A percentile compares a stretch with the other conserved stretches of the same genome.
These are phyloP conservation scores for Pituophis catenifer DNA, from an alignment of 2,113 vertebrate genomes.

Conservation along the genomic window DNA sequence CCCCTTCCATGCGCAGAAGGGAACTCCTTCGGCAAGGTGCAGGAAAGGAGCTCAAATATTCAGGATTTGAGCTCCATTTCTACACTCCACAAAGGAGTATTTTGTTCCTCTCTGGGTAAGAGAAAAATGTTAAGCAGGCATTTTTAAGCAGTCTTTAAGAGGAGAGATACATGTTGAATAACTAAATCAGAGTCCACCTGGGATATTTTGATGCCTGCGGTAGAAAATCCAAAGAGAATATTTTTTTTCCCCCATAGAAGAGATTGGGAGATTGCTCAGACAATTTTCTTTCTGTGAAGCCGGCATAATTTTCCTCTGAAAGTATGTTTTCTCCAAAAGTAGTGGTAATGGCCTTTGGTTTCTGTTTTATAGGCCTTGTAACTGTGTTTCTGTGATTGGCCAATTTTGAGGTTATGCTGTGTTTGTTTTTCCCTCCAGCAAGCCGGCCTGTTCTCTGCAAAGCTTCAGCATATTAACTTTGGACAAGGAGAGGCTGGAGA, in stretches of 20 bases:
- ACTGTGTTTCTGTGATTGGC: neutral
- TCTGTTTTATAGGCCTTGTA: neutral
- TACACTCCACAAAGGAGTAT: neutral
- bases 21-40: neutral
- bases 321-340: neutral
- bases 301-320: neutral
- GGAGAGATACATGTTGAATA: neutral
- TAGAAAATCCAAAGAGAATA: neutral
- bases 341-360: too few relatives aligned
- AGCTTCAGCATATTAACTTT: slow-evolving; percentile 84
- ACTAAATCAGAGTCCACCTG: neutral
- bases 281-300: neutral
- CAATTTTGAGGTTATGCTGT: neutral
- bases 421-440: slow-evolving; percentile 36
- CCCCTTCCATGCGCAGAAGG: neutral
- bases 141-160: neutral
- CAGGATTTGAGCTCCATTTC: neutral
- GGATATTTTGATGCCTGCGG: neutral
- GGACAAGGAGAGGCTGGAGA: slow-evolving; percentile 82
- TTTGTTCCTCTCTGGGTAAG: slow-evolving; percentile 1
- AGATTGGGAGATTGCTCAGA: neutral
- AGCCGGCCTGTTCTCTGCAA: slow-evolving; percentile 74
- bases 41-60: neutral
- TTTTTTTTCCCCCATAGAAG: neutral
- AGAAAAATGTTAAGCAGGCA: neutral